These are phyloP conservation scores for Sarcoramphus papa DNA, from an alignment of 2,797 vertebrate genomes.

Conservation along the genomic window DNA sequence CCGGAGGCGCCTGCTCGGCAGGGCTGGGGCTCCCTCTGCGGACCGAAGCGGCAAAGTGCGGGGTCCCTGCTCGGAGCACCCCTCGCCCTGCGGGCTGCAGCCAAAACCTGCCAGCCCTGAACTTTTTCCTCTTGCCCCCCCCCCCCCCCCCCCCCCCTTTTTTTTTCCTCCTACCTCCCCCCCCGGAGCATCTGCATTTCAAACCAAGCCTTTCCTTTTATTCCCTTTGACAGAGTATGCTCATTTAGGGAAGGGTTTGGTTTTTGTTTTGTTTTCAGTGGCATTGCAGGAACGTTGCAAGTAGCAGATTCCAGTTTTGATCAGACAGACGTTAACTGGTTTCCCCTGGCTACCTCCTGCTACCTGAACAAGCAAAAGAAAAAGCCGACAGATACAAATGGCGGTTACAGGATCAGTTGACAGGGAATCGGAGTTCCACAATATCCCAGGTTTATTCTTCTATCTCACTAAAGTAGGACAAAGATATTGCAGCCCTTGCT, in stretches of 20 bases:
- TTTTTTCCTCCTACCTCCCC: too few relatives aligned
- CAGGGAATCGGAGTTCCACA: not conserved
- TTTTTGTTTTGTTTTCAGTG: not conserved
- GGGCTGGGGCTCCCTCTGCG: constrained; percentile 74
- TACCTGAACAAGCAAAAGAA: not conserved
- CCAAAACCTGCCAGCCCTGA: not conserved
- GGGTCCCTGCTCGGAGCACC: not conserved
- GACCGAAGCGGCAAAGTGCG: constrained; percentile 55
- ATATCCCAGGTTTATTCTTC: not conserved
- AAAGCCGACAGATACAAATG: too few relatives aligned
- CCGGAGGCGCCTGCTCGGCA: not conserved
- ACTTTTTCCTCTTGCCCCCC: not conserved
- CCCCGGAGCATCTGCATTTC: not conserved
- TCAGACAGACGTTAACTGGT: not conserved
- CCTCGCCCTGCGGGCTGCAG: not conserved
- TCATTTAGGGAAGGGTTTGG: not conserved
- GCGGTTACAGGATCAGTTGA: accelerated
- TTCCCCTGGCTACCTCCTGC: not conserved
- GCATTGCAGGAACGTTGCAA: not conserved
- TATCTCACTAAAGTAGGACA: not conserved
- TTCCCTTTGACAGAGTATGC: not conserved
- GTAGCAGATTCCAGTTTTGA: not conserved
- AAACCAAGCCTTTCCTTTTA: not conserved
- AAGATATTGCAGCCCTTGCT: not conserved
- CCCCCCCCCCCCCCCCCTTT: accelerated